Conservation (phyloP, 1,140 invertebrate genomes). For the Lucilia sericata region DNA sequence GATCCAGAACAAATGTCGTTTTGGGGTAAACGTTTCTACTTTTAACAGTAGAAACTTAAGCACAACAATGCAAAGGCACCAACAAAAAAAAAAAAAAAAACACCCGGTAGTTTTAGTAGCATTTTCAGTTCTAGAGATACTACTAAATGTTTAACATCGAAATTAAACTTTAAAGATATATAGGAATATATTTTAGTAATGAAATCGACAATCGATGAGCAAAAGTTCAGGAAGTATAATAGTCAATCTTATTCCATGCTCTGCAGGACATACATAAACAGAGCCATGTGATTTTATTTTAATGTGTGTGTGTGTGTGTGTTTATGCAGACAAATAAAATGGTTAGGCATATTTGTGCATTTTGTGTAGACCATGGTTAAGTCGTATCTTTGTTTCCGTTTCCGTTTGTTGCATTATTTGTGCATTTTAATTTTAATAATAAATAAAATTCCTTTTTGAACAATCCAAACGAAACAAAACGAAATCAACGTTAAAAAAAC, state of each 20-base stretch:
- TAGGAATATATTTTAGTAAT: no score
- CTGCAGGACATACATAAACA: no score
- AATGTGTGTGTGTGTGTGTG: no score
- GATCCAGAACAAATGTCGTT: constrained; percentile 4
- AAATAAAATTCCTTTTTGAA: constrained; percentile 6
- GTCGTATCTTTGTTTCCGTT: constrained; percentile 32
- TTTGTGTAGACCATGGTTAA: not conserved
- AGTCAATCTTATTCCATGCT: no score
- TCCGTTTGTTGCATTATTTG: constrained; percentile 42
- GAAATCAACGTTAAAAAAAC: not conserved
- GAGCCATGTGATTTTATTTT: no score
- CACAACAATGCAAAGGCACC: not conserved
- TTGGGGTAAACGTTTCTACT: constrained; percentile 1
- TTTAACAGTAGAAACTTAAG: not conserved
- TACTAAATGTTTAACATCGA: no score
- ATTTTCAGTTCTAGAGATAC: no score
- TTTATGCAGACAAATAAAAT: not conserved
- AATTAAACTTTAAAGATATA: no score
- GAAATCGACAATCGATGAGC: no score
- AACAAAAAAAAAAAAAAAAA: not conserved
- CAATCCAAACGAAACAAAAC: not conserved
- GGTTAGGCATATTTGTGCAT: not conserved
- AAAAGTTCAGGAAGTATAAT: no score
- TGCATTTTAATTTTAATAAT: constrained; percentile 33
- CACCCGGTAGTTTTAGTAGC: not conserved